Percentiles rank a stretch among this genome's conserved stretches.
These are phyloP conservation scores for Apotomis capreana DNA, from an alignment of 2,888 invertebrate species.

Conservation along the genomic window DNA sequence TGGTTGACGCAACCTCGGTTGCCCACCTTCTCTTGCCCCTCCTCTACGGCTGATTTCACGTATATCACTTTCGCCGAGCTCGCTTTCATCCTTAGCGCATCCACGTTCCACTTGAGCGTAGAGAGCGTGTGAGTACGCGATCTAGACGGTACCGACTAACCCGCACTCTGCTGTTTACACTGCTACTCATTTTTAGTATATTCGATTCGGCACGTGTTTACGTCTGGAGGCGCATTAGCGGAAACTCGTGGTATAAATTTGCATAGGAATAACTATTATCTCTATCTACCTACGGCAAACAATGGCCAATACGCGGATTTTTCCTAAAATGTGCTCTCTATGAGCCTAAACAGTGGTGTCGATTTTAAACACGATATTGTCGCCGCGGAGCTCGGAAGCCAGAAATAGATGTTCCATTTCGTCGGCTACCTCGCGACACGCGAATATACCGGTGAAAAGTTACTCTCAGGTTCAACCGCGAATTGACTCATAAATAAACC, in stretches of 20 bases:
- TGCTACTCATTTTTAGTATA: conserved; percentile 49
- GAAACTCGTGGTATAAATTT: conserved; percentile 37
- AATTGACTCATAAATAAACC: conserved; percentile 16
- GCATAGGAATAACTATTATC: conserved; percentile 18
- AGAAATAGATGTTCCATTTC: conserved; percentile 82
- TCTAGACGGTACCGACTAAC: conserved; percentile 49
- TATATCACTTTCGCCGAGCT: conserved; percentile 77
- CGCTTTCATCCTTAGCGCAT: conserved; percentile 71
- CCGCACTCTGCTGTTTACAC: conserved; percentile 70
- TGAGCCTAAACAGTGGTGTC: conserved; percentile 22
- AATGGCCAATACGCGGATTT: conserved; percentile 10
- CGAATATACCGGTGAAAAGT: conserved; percentile 75
- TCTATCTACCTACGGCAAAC: conserved; percentile 2
- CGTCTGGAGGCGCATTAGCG: conserved; percentile 25
- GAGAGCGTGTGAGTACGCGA: conserved; percentile 46
- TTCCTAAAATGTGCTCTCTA: background rate
- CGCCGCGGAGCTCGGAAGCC: conserved; percentile 79
- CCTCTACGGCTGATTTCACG: conserved; percentile 71
- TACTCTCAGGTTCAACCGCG: conserved; percentile 59
- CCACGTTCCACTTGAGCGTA: conserved; percentile 57
- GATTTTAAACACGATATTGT: conserved; percentile 56
- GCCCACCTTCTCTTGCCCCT: conserved; percentile 47
- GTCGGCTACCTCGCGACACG: conserved; percentile 75
- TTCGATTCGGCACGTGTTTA: conserved; percentile 32
- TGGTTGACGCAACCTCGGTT: conserved; percentile 65